These are phyloP conservation scores for Epistrophella euchroma DNA, from an alignment of 2,888 invertebrate species.

Conservation along the genomic window DNA sequence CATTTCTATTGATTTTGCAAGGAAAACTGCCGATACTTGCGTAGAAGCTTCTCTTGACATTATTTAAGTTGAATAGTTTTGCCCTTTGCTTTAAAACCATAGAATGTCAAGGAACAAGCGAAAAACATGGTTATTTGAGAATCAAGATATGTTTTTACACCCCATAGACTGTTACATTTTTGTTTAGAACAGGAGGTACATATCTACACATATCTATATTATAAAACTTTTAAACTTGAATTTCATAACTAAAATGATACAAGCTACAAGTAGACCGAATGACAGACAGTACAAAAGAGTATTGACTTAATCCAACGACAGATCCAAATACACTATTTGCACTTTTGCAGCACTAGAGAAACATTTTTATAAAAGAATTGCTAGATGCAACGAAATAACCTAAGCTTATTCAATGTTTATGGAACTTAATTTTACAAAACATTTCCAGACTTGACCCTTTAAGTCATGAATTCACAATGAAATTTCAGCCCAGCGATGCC, in stretches of 20 bases:
- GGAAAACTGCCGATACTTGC: neutral
- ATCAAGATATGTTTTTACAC: neutral
- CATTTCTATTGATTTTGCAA: neutral
- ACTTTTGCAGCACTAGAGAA: no score
- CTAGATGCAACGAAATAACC: neutral
- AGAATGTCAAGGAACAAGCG: constrained; percentile 1
- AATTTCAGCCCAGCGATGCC: constrained; percentile 10
- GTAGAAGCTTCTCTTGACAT: neutral
- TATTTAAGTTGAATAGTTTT: neutral
- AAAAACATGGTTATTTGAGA: neutral
- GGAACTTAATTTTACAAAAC: constrained; percentile 29
- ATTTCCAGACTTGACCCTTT: constrained; percentile 58
- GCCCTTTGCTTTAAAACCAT: neutral
- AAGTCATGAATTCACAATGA: constrained; percentile 24
- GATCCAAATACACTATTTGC: no score
- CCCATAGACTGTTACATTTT: no score
- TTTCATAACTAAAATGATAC: no score
- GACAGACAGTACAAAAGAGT: no score
- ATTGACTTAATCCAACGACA: no score
- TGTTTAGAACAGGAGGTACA: no score
- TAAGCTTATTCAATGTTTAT: neutral
- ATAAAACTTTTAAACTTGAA: no score
- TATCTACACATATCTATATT: no score
- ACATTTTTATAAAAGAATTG: no score
- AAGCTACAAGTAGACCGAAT: no score